Evolutionary conservation across 2,888 invertebrate species (phyloP), one percentile per base, ranked within the genome.

Genomic region (Crematogaster levior): DNA sequence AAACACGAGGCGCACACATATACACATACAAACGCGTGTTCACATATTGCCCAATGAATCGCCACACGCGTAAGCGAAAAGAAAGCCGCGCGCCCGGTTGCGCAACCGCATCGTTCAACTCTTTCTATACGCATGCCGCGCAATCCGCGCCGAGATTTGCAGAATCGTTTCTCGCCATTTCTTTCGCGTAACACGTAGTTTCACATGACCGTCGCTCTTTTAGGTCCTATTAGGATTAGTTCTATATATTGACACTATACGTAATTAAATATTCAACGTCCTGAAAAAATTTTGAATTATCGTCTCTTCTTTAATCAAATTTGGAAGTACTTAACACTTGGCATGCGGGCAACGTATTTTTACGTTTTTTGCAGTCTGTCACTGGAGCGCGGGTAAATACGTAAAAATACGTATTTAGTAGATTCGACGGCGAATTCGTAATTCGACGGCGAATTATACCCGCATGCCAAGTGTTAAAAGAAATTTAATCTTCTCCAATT

Each of bases 1-100:
- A 15, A n/a, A 27, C n/a, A 30, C 66, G 18, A 10, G 30, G 21
- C 37, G 21, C 12, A 6, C 2, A 18, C 58, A 56, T 24, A 30
- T 6, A 18, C 7, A 58, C 46, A 58, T 53, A 37, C n/a, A 21
- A 43, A 53, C 15, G 56, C 15, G 46, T 58, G 83, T 80, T 88
- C 65, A 79, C 63, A 77, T 84, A 89, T 92, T 93, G 91, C 92
- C 91, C 92, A 93, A 93, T 90, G 91, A 92, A 92, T 89, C 88
- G 87, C 40, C 40, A 75, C 88, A 85, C 91, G 87, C 91, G 90
- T 90, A 90, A 90, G 92, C 90, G 90, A 93, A 94, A 94, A 93
- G 94, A 94, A 94, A 94, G 94, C 94, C 91, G 90, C 82, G 70
- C 65, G 43, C 30, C 15, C 79, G 18, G 89, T 93, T 93, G 91